A percentile compares a stretch with the other conserved stretches of the same genome.
Conservation (phyloP, 2,888 invertebrate species). For the Drosophila maculinotata region DNA sequence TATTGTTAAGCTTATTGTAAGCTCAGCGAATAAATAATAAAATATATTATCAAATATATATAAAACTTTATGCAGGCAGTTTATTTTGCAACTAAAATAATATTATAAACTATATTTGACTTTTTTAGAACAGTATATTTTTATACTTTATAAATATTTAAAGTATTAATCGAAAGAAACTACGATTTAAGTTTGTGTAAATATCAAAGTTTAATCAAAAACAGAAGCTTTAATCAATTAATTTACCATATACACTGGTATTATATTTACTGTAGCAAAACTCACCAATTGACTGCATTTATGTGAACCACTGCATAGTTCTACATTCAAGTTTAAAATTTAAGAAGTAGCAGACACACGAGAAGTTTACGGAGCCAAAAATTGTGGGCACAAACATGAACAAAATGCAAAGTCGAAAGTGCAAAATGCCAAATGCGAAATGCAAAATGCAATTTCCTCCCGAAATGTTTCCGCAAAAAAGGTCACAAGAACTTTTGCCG, state of each 20-base stretch:
- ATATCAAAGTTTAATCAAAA: no score
- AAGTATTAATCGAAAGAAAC: background rate
- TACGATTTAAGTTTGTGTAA: no score
- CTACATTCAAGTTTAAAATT: constrained; percentile 7
- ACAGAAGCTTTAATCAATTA: no score
- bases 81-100: no score
- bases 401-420: constrained; percentile 19
- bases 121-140: background rate
- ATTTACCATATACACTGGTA: no score
- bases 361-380: constrained; percentile 24
- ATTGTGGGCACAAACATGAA: constrained; percentile 12
- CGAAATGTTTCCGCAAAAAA: constrained; percentile 47
- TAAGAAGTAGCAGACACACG: constrained; percentile 9
- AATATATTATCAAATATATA: no score
- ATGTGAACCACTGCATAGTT: constrained; percentile 4
- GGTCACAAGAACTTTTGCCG: constrained; percentile 66
- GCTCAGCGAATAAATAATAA: no score
- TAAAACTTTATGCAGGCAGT: no score
- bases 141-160: background rate
- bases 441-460: constrained; percentile 61
- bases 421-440: constrained; percentile 34
- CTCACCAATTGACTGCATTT: constrained; percentile 40
- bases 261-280: background rate
- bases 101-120: no score
- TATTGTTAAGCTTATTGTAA: no score